These are phyloP conservation scores for Cynopterus brachyotis DNA, from an alignment of 2,113 vertebrate genomes.

Conservation along the genomic window DNA sequence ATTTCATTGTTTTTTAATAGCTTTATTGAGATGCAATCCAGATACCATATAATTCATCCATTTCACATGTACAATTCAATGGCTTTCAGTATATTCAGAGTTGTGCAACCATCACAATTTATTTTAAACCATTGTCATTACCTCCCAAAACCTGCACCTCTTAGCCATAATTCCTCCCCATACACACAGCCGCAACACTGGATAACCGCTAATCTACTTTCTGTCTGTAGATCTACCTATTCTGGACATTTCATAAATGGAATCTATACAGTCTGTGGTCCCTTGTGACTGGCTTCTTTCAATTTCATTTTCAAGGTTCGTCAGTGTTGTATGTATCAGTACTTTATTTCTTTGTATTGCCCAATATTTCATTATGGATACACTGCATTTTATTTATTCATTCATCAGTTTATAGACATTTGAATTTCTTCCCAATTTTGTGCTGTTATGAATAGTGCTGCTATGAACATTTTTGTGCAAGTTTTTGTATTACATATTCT, in stretches of 20 bases:
- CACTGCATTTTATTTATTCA: not conserved
- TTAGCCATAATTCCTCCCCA: not conserved
- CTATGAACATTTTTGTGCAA: not conserved
- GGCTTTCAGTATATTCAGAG: constrained; percentile 14
- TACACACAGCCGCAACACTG: not conserved
- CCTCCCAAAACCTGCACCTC: not conserved
- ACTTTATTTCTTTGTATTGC: not conserved
- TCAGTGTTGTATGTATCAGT: not conserved
- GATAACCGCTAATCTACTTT: not conserved
- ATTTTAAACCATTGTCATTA: not conserved
- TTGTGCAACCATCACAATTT: not conserved
- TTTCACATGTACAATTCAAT: not conserved
- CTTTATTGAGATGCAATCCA: not conserved
- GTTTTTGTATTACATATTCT: not conserved
- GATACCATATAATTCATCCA: not conserved
- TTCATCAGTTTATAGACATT: not conserved
- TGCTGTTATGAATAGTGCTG: not conserved
- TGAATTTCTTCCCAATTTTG: not conserved
- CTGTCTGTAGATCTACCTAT: not conserved
- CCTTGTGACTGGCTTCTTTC: not conserved
- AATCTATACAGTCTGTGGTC: not conserved
- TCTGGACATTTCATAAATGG: constrained; percentile 9
- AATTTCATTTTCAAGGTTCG: not conserved
- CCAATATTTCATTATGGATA: not conserved
- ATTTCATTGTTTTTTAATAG: constrained; percentile 15